These are phyloP conservation scores for Channa striata DNA, from an alignment of 2,797 vertebrate species.

Conservation along the genomic window DNA sequence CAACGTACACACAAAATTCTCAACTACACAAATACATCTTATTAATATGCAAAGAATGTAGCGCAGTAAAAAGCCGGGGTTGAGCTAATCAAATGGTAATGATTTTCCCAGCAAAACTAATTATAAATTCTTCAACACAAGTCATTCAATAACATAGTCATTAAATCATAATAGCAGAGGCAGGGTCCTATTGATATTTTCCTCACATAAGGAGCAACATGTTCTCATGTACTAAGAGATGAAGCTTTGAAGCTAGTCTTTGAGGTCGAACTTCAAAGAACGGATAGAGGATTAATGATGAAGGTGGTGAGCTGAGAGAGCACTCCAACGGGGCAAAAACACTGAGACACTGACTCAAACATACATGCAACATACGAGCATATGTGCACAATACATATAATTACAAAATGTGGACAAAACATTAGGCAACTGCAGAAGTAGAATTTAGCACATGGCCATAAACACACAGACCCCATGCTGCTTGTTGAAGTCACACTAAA, in stretches of 20 bases:
- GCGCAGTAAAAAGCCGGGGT: constrained; percentile 60
- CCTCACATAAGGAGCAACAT: constrained; percentile 75
- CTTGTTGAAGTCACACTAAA: background rate
- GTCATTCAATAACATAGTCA: constrained; percentile 72
- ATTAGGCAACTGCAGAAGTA: too few relatives aligned
- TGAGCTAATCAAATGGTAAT: constrained; percentile 76
- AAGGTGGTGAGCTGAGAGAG: constrained; percentile 44
- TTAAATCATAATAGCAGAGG: constrained; percentile 71
- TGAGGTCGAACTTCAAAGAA: constrained; percentile 79
- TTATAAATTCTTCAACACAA: constrained; percentile 74
- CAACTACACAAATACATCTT: constrained; percentile 26
- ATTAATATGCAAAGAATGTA: constrained; percentile 63
- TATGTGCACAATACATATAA: background rate
- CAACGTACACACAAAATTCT: constrained; percentile 5
- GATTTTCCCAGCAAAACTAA: constrained; percentile 73
- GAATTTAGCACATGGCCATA: background rate
- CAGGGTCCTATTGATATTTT: constrained; percentile 76
- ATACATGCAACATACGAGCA: constrained; percentile 16
- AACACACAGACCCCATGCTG: too few relatives aligned
- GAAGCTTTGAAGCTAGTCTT: constrained; percentile 79
- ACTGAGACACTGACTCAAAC: constrained; percentile 19
- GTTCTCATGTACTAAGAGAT: constrained; percentile 49
- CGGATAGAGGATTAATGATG: constrained; percentile 48
- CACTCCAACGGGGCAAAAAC: constrained; percentile 20
- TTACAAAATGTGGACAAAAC: background rate